Percentiles rank a stretch among this genome's conserved stretches.
Conservation (phyloP, 2,888 invertebrate species). For the Eretmocerus hayati region DNA sequence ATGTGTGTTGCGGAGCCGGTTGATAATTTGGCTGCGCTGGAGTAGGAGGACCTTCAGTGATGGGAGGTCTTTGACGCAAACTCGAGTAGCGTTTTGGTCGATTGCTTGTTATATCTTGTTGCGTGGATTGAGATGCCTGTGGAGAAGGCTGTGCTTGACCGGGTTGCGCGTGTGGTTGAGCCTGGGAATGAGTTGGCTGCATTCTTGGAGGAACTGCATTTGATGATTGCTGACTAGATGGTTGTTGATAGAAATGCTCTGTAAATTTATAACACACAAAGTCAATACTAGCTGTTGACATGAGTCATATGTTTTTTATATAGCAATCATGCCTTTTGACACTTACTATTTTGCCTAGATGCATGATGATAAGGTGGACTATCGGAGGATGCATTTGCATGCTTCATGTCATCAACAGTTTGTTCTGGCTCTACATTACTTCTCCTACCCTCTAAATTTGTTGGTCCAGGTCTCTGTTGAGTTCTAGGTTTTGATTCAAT, state of each 20-base stretch:
- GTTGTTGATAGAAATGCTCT: conserved; percentile 42
- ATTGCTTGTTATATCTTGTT: conserved; percentile 41
- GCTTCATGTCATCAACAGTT: conserved; percentile 39
- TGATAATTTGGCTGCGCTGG: conserved; percentile 36
- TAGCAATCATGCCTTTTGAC: too few relatives aligned
- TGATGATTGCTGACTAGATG: conserved; percentile 39
- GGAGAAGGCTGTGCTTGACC: conserved; percentile 27
- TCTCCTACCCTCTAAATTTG: conserved; percentile 33
- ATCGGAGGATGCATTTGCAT: conserved; percentile 34
- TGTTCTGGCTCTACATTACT: conserved; percentile 37
- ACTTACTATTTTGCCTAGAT: conserved; percentile 39
- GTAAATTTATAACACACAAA: conserved; percentile 16
- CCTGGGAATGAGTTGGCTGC: conserved; percentile 41
- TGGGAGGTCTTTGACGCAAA: conserved; percentile 53
- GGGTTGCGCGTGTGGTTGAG: conserved; percentile 33
- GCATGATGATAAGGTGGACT: conserved; percentile 34
- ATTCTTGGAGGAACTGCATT: conserved; percentile 40
- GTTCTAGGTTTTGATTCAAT: conserved; percentile 39
- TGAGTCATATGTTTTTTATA: too few relatives aligned
- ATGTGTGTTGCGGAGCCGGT: conserved; percentile 39
- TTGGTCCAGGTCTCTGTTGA: conserved; percentile 32
- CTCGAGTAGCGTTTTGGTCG: conserved; percentile 64
- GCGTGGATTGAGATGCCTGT: conserved; percentile 33
- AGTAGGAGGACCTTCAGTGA: conserved; percentile 35
- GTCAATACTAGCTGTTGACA: background rate